Evolutionary conservation across 2,113 vertebrate genomes (phyloP).

Genomic region (Bettongia penicillata): DNA sequence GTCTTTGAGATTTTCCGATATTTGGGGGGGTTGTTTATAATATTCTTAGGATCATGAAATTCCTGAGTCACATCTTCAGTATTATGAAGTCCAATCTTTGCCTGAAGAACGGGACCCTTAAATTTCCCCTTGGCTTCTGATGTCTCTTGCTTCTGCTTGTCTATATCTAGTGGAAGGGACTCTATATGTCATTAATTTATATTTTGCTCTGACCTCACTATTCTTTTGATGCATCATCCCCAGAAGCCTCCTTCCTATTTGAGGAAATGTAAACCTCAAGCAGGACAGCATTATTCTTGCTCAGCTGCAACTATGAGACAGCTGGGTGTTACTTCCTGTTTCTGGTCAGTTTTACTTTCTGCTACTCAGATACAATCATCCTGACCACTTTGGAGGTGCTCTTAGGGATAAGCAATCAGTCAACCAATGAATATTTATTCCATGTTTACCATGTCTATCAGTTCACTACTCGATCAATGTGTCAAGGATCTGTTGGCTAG

Average conservation of each 20-base stretch:
- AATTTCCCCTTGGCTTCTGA: not conserved
- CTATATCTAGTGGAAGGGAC: not conserved
- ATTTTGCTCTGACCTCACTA: not conserved
- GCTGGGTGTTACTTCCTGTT: conserved; percentile 33
- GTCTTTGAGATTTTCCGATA: not conserved
- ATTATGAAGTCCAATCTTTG: not conserved
- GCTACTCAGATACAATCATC: not conserved
- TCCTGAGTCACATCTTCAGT: not conserved
- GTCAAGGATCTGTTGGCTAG: not conserved
- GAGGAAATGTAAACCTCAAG: not conserved
- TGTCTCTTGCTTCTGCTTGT: not conserved
- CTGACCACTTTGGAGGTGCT: not conserved
- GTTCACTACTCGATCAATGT: not conserved
- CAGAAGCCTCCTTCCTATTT: not conserved
- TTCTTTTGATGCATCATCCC: not conserved
- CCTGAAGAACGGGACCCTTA: not conserved
- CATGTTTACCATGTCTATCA: not conserved
- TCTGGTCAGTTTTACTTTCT: conserved; percentile 11
- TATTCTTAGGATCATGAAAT: not conserved
- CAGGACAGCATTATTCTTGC: not conserved
- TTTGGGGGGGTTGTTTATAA: not conserved
- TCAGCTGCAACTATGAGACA: not conserved
- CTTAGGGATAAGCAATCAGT: not conserved
- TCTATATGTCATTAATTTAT: not conserved
- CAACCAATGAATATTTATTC: not conserved